Percentiles rank a stretch among this genome's conserved stretches.
Evolutionary conservation across 2,888 invertebrate genomes (phyloP).

Genomic region (Desoria tigrina): DNA sequence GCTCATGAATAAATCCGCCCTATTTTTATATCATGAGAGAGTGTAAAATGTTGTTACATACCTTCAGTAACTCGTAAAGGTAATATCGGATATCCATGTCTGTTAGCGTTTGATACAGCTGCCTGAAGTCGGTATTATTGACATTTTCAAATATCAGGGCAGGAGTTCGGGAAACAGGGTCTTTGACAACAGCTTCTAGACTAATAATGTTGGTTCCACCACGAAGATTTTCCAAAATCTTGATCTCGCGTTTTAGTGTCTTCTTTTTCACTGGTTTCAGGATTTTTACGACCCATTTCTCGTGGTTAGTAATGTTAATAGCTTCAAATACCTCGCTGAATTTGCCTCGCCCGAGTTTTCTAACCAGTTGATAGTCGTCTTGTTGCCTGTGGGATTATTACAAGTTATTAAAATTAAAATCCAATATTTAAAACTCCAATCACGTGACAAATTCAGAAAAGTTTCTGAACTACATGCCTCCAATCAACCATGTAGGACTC

Average conservation of each 20-base stretch:
- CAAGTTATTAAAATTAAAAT: too few relatives aligned
- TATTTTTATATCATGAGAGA: too few relatives aligned
- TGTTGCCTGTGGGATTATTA: slow-evolving; percentile 84
- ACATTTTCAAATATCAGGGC: slow-evolving; percentile 99
- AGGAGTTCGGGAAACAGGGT: slow-evolving; percentile 91
- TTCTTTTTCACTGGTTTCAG: slow-evolving; percentile 99
- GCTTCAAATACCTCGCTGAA: slow-evolving; percentile 99
- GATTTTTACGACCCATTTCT: slow-evolving; percentile 99
- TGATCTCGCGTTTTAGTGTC: slow-evolving; percentile 99
- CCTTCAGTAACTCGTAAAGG: slow-evolving; percentile 96
- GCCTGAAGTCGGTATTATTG: slow-evolving; percentile 99
- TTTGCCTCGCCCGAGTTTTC: slow-evolving; percentile 98
- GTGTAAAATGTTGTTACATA: too few relatives aligned
- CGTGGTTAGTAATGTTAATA: slow-evolving; percentile 95
- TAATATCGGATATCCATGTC: slow-evolving; percentile 99
- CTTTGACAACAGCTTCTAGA: slow-evolving; percentile 97
- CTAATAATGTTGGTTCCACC: slow-evolving; percentile 99
- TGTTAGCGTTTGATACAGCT: slow-evolving; percentile 97
- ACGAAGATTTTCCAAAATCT: slow-evolving; percentile 98
- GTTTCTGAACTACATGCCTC: slow-evolving; percentile 69
- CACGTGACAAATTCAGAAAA: too few relatives aligned
- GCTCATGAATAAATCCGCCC: too few relatives aligned
- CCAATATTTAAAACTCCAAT: too few relatives aligned
- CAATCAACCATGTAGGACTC: slow-evolving; percentile 98
- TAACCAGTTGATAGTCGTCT: slow-evolving; percentile 98